Percentiles rank a stretch among this genome's conserved stretches.
These are phyloP conservation scores for Istiophorus platypterus DNA, from an alignment of 2,113 vertebrate genomes.

Conservation along the genomic window DNA sequence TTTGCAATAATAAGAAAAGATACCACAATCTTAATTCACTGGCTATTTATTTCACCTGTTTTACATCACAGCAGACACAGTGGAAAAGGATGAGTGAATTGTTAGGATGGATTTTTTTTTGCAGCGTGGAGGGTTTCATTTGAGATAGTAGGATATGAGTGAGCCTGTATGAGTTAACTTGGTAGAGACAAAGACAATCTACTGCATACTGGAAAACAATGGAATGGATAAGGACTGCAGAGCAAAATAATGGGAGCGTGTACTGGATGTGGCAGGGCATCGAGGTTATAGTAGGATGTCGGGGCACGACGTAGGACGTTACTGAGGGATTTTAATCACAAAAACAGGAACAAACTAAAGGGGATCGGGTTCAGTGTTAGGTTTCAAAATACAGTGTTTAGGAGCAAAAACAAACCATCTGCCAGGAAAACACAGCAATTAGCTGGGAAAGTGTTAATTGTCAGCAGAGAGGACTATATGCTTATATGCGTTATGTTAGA, in stretches of 20 bases:
- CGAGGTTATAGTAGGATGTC: slow-evolving; percentile 37
- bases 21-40: neutral
- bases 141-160: slow-evolving; percentile 36
- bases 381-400: slow-evolving; percentile 53
- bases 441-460: slow-evolving; percentile 34
- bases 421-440: slow-evolving; percentile 55
- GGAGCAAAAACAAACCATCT: slow-evolving; percentile 56
- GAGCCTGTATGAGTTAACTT: slow-evolving; percentile 50
- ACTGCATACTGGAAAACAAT: slow-evolving; percentile 47
- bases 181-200: slow-evolving; percentile 50
- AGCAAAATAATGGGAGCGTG: slow-evolving; percentile 55
- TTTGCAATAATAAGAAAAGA: neutral
- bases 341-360: slow-evolving; percentile 61
- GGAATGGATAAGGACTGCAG: slow-evolving; percentile 48
- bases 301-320: slow-evolving; percentile 54
- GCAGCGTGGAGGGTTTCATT: slow-evolving; percentile 58
- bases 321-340: slow-evolving; percentile 53
- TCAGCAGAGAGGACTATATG: slow-evolving; percentile 26
- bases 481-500: slow-evolving; percentile 48
- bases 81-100: slow-evolving; percentile 31
- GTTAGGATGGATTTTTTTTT: slow-evolving; percentile 73
- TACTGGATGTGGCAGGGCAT: slow-evolving; percentile 28
- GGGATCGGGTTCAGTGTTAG: slow-evolving; percentile 35
- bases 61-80: slow-evolving; percentile 1
- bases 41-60: slow-evolving; percentile 7